Conservation (phyloP, 2,113 vertebrate species). For the Theropithecus gelada region DNA sequence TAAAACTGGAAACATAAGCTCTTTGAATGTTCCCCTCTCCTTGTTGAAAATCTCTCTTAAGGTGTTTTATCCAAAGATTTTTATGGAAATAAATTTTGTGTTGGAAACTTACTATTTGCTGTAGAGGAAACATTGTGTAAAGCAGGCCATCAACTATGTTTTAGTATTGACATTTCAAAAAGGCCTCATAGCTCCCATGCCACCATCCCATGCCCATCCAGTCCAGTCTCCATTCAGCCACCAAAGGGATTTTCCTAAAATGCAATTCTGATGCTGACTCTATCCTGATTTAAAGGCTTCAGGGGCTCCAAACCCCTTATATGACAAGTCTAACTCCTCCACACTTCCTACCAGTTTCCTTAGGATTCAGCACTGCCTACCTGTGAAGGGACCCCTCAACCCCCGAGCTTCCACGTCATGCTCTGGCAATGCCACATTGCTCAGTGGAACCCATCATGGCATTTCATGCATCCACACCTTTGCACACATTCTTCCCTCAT, state of each 20-base stretch:
- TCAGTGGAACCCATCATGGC: neutral
- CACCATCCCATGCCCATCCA: neutral
- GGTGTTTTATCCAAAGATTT: neutral
- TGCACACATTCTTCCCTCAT: neutral
- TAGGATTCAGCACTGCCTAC: neutral
- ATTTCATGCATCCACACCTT: neutral
- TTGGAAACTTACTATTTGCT: neutral
- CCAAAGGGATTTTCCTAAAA: neutral
- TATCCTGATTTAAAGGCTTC: neutral
- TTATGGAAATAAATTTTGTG: neutral
- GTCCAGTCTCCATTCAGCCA: neutral
- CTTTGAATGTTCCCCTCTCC: neutral
- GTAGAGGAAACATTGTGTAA: neutral
- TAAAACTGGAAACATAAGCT: neutral
- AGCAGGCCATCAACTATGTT: too few species aligned
- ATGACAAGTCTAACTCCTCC: neutral
- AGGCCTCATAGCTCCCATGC: neutral
- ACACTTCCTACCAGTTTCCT: neutral
- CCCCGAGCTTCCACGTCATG: neutral
- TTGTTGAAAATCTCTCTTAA: neutral
- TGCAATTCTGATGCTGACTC: neutral
- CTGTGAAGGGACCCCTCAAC: neutral
- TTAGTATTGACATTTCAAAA: neutral
- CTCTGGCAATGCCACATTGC: neutral
- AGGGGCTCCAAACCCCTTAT: neutral